Conservation (phyloP, 2,113 vertebrate genomes). For the Gymnorhina tibicen region DNA sequence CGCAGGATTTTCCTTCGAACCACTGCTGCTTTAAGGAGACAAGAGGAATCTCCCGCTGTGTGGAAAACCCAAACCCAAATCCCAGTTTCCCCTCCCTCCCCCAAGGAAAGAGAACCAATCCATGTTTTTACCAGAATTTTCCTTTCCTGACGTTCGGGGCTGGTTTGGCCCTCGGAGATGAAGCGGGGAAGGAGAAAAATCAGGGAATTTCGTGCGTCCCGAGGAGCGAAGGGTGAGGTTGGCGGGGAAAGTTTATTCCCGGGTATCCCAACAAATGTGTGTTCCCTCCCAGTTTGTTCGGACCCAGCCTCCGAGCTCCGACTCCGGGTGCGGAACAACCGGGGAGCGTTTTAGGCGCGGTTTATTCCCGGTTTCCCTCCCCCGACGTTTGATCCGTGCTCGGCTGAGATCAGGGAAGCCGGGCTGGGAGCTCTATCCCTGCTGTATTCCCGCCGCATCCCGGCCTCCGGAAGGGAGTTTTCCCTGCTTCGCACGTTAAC, state of each 20-base stretch:
- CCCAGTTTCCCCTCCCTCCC: not conserved
- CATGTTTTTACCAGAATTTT: not conserved
- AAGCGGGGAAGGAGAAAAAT: not conserved
- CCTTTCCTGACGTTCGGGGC: not conserved
- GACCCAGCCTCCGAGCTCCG: not conserved
- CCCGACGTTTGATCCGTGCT: not conserved
- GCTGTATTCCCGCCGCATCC: not conserved
- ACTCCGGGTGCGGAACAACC: fast-evolving
- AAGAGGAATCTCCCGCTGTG: not conserved
- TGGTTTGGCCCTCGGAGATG: not conserved
- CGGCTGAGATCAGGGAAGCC: not conserved
- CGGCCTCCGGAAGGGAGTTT: not conserved
- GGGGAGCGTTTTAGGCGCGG: fast-evolving
- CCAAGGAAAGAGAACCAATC: not conserved
- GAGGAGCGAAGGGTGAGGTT: not conserved
- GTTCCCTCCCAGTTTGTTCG: not conserved
- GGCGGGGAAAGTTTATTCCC: not conserved
- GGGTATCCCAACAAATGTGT: not conserved
- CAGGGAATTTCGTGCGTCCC: fast-evolving
- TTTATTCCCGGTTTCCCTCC: not conserved
- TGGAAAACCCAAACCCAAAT: not conserved
- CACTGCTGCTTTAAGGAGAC: not conserved
- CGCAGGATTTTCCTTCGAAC: not conserved
- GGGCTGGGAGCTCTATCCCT: not conserved
- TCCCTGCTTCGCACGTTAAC: not conserved